A percentile compares a stretch with the other conserved stretches of the same genome.
phyloP scores from a whole-genome alignment of 2,888 invertebrate genomes.

The Drosophila borealis region DNA sequence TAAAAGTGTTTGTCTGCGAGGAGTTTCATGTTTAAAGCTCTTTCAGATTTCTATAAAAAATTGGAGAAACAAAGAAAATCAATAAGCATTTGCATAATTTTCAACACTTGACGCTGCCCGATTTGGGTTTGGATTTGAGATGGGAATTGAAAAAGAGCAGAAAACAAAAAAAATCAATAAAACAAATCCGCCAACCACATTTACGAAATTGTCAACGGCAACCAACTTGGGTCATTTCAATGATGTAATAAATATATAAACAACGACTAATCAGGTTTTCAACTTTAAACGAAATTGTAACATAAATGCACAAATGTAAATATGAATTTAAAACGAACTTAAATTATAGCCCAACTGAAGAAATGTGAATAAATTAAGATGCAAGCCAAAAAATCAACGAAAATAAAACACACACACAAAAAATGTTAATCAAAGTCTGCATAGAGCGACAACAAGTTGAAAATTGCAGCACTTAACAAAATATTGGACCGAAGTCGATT shows the following conservation, averaged over 20 bases:
- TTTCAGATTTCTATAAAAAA: conserved; percentile 44
- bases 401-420: conserved; percentile 8
- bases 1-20: background rate
- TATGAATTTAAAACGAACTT: conserved; percentile 56
- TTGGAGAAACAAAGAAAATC: conserved; percentile 63
- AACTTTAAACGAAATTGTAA: conserved; percentile 45
- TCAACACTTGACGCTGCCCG: conserved; percentile 55
- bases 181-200: conserved; percentile 68
- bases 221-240: conserved; percentile 56
- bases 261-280: conserved; percentile 61
- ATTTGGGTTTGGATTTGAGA: conserved; percentile 25
- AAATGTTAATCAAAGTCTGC: conserved; percentile 13
- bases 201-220: conserved; percentile 73
- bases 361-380: conserved; percentile 65
- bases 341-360: conserved; percentile 46
- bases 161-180: conserved; percentile 9
- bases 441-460: conserved; percentile 42
- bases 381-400: conserved; percentile 19
- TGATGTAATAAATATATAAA: conserved; percentile 62
- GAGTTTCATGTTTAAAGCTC: conserved; percentile 32
- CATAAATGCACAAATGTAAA: conserved; percentile 35
- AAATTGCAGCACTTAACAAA: conserved; percentile 60
- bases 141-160: conserved; percentile 25
- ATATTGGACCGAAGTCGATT: conserved; percentile 60
- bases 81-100: conserved; percentile 71